Percentiles rank a stretch among this genome's conserved stretches.
These are phyloP conservation scores for Trilocha varians DNA, from an alignment of 2,888 invertebrate genomes.

Conservation along the genomic window DNA sequence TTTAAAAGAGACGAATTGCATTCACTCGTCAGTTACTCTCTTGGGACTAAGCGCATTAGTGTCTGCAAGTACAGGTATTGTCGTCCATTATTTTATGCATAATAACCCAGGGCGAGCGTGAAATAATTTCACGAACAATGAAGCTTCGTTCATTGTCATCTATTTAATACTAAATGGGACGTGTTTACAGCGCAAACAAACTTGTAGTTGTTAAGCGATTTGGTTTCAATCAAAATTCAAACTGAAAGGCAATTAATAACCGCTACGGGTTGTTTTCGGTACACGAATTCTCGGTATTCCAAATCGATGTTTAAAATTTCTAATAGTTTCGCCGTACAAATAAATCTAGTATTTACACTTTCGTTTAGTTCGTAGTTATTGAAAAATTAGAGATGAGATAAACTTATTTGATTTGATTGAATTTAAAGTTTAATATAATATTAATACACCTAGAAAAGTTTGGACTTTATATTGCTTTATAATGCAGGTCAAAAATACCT, in stretches of 20 bases:
- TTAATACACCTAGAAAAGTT: no score
- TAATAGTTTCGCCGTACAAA: no score
- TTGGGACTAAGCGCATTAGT: slow-evolving; percentile 48
- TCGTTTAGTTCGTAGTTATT: no score
- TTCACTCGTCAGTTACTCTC: slow-evolving; percentile 32
- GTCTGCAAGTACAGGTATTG: slow-evolving; percentile 37
- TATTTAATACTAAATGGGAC: slow-evolving; percentile 6
- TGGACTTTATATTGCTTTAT: no score
- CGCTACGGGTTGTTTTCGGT: no score
- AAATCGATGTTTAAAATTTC: no score
- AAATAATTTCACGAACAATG: slow-evolving; percentile 52
- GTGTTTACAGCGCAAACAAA: slow-evolving; percentile 1
- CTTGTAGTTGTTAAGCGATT: slow-evolving; percentile 1
- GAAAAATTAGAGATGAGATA: no score
- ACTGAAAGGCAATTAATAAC: not conserved
- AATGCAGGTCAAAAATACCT: no score
- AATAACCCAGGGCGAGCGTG: slow-evolving; percentile 41
- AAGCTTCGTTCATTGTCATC: slow-evolving; percentile 33
- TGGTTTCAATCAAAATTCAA: not conserved
- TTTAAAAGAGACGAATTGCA: slow-evolving; percentile 34
- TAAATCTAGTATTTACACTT: no score
- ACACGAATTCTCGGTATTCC: no score
- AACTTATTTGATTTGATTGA: no score
- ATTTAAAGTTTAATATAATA: no score
- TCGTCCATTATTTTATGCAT: slow-evolving; percentile 56